Evolutionary conservation across 1,140 invertebrate species (phyloP).

Genomic region (Dysdera silvatica): DNA sequence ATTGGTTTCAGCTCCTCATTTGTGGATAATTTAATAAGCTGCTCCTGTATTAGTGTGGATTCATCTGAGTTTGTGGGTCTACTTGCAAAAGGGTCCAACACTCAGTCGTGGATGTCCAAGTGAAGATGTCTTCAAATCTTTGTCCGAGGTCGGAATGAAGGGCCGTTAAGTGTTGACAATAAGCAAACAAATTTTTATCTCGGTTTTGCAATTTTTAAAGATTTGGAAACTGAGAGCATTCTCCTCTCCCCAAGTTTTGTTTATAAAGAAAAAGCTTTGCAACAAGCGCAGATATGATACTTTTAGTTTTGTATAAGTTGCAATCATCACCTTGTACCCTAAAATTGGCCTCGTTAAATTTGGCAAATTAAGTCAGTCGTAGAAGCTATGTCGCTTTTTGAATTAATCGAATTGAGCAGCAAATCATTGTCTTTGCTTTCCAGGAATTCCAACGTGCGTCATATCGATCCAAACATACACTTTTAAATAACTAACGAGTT

Average conservation of each 20-base stretch:
- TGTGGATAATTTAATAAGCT: constrained; percentile 10
- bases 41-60: not conserved
- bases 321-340: constrained; percentile 29
- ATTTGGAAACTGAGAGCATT: not conserved
- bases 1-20: constrained; percentile 23
- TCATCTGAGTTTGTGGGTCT: constrained; percentile 9
- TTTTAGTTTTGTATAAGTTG: too few relatives aligned
- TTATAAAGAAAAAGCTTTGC: too few relatives aligned
- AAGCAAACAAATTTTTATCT: not conserved
- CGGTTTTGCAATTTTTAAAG: not conserved
- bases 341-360: constrained; percentile 31
- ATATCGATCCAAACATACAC: not conserved
- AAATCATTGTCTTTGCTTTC: not conserved
- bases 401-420: not conserved
- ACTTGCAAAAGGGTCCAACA: constrained; percentile 15
- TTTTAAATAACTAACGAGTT: not conserved
- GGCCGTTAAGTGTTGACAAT: not conserved
- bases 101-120: constrained; percentile 22
- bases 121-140: not conserved
- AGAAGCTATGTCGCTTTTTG: constrained; percentile 26
- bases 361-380: constrained; percentile 30
- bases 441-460: not conserved
- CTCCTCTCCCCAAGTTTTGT: not conserved
- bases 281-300: too few relatives aligned
- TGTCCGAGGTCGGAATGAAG: not conserved